phyloP scores from a whole-genome alignment of 2,113 vertebrate species.

The Psephotus haematonotus region DNA sequence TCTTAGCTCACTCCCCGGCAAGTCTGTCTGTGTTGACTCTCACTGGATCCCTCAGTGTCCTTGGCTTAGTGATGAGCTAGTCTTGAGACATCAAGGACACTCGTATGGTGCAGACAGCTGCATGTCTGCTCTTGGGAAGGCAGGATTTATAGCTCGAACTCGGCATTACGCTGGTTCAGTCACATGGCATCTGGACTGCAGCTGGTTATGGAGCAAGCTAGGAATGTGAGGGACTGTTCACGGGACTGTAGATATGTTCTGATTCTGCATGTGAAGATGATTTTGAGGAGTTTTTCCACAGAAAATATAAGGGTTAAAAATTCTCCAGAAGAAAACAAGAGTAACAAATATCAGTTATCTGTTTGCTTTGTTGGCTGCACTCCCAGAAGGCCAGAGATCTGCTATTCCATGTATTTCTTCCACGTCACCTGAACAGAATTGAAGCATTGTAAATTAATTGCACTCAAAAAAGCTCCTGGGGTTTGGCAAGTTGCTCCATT shows the following conservation, averaged over 20 bases:
- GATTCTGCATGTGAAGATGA: not conserved
- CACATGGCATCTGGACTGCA: not conserved
- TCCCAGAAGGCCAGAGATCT: not conserved
- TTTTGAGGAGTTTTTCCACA: not conserved
- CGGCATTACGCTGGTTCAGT: not conserved
- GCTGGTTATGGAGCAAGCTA: not conserved
- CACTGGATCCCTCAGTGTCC: not conserved
- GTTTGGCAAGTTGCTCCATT: not conserved
- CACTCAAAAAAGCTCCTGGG: not conserved
- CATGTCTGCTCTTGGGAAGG: not conserved
- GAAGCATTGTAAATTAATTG: not conserved
- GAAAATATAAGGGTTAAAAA: not conserved
- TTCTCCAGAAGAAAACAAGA: not conserved
- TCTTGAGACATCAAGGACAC: not conserved
- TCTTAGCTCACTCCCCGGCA: not conserved
- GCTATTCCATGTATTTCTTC: not conserved
- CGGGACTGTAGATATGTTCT: not conserved
- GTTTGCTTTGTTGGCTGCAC: not conserved
- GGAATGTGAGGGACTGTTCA: not conserved
- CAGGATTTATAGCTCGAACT: not conserved
- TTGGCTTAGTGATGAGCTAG: not conserved
- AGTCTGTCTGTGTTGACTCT: not conserved
- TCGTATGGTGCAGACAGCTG: not conserved
- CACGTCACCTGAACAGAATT: not conserved
- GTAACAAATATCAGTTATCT: not conserved